Conservation (phyloP, 2,797 vertebrate genomes). For the Sternarchorhynchus goeldii region DNA sequence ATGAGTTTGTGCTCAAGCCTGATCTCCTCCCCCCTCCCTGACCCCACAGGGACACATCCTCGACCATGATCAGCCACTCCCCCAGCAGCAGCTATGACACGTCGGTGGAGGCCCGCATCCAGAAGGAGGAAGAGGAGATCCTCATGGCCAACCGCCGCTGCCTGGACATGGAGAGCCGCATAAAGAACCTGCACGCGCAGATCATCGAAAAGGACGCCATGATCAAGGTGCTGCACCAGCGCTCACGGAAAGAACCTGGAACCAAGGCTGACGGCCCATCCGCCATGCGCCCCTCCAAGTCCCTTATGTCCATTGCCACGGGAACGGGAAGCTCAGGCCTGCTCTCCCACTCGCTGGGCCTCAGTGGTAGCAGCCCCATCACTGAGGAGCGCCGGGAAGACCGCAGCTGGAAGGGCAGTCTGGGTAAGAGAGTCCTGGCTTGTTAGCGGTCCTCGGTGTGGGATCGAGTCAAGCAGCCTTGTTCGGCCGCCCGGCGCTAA, state of each 20-base stretch:
- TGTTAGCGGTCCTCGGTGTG: neutral
- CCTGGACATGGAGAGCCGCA: slow-evolving; percentile 98
- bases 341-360: slow-evolving; percentile 85
- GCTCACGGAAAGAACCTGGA: slow-evolving; percentile 88
- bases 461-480: too few species aligned
- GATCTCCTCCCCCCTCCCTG: neutral
- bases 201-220: slow-evolving; percentile 99
- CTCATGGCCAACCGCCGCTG: slow-evolving; percentile 97
- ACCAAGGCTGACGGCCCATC: slow-evolving; percentile 86
- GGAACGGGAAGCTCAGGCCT: slow-evolving; percentile 74
- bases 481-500: neutral
- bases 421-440: slow-evolving; percentile 77
- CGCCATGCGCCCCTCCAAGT: slow-evolving; percentile 96
- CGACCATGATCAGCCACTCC: slow-evolving; percentile 84
- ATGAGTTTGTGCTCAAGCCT: neutral
- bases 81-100: slow-evolving; percentile 93
- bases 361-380: slow-evolving; percentile 90
- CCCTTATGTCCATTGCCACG: slow-evolving; percentile 95
- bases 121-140: slow-evolving; percentile 98
- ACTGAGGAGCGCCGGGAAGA: slow-evolving; percentile 92
- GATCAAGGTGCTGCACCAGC: slow-evolving; percentile 99
- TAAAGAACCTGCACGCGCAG: slow-evolving; percentile 97
- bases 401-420: slow-evolving; percentile 95
- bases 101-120: slow-evolving; percentile 92
- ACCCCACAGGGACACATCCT: slow-evolving; percentile 84